Evolutionary conservation across 1,140 invertebrate genomes (phyloP).

Genomic region (Samia ricini): DNA sequence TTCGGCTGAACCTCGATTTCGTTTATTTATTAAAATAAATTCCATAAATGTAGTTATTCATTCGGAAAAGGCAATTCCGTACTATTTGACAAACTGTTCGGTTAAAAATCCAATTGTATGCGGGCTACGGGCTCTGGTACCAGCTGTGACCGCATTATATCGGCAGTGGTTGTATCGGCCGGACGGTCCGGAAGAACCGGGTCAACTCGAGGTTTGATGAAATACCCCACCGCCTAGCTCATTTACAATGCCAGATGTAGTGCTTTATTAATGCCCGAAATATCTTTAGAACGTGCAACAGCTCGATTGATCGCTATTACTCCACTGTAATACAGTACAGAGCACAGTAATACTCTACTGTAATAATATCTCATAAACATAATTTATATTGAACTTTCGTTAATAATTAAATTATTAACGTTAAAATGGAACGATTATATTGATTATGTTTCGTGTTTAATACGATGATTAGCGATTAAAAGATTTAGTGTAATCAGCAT

Average conservation of each 20-base stretch:
- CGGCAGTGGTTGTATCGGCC: slow-evolving; percentile 26
- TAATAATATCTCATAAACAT: no score
- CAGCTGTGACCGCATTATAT: slow-evolving; percentile 40
- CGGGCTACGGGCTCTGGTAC: slow-evolving; percentile 24
- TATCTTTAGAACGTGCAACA: no score
- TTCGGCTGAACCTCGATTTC: background rate
- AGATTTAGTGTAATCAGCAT: no score
- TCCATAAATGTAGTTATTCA: slow-evolving; percentile 2
- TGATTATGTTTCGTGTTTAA: no score
- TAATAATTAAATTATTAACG: no score
- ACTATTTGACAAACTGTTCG: slow-evolving; percentile 15
- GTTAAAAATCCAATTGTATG: slow-evolving; percentile 40
- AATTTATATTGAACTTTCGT: no score
- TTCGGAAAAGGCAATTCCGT: slow-evolving; percentile 10
- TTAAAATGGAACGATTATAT: no score
- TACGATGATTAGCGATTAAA: no score
- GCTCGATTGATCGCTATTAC: no score
- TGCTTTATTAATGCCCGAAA: slow-evolving; percentile 6
- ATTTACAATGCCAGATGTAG: slow-evolving; percentile 29
- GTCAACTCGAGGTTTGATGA: slow-evolving; percentile 37
- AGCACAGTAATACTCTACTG: no score
- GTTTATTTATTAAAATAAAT: background rate
- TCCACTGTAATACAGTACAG: no score
- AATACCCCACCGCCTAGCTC: slow-evolving; percentile 30
- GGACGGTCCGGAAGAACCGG: slow-evolving; percentile 20